Conservation (phyloP, 2,888 invertebrate species). For the Malacosoma neustria region DNA sequence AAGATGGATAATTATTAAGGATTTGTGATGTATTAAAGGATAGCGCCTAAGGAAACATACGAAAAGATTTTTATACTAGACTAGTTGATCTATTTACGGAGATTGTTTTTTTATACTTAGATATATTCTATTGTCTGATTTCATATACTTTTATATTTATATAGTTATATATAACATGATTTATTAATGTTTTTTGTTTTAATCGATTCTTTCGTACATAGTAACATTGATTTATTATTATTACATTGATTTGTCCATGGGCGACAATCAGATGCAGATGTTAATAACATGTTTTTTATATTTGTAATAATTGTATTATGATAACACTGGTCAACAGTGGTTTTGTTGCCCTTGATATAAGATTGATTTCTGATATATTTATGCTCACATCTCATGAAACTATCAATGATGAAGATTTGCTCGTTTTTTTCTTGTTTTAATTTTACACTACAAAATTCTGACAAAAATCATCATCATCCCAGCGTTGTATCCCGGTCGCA, state of each 20-base stretch:
- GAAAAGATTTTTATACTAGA: constrained; percentile 76
- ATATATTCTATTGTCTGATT: constrained; percentile 75
- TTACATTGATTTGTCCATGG: constrained; percentile 48
- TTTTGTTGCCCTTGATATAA: too few relatives aligned
- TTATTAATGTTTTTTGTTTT: constrained; percentile 76
- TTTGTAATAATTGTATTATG: background rate
- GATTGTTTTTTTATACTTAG: constrained; percentile 76
- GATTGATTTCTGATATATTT: too few relatives aligned
- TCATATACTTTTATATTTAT: constrained; percentile 74
- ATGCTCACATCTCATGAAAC: too few relatives aligned
- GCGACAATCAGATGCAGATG: constrained; percentile 5
- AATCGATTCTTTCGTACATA: constrained; percentile 53
- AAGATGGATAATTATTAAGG: constrained; percentile 74
- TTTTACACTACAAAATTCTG: too few relatives aligned
- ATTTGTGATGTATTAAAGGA: constrained; percentile 75
- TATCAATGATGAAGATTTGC: too few relatives aligned
- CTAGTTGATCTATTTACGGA: constrained; percentile 75
- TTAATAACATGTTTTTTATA: constrained; percentile 41
- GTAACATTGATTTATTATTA: constrained; percentile 49
- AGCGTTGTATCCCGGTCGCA: too few relatives aligned
- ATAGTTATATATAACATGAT: constrained; percentile 64
- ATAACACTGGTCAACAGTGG: too few relatives aligned
- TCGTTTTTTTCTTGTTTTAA: too few relatives aligned
- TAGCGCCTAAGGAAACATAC: constrained; percentile 76
- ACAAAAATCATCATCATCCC: too few relatives aligned